Conservation (phyloP, 2,113 vertebrate genomes). For the Dromiciops gliroides region DNA sequence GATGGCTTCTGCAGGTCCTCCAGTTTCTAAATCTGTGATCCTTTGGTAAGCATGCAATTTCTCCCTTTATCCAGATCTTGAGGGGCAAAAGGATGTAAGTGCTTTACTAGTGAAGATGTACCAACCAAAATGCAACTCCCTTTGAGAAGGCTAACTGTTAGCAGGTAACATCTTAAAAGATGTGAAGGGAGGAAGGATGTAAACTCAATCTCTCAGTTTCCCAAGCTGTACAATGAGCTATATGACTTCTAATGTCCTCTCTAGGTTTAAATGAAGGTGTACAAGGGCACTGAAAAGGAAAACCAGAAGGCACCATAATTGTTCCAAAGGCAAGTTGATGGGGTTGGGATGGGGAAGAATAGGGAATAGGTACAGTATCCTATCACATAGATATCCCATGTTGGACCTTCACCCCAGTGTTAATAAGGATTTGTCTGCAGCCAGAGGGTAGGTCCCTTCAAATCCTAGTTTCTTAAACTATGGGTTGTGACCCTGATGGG, state of each 20-base stretch:
- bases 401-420: background rate
- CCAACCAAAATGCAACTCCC: background rate
- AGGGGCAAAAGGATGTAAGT: background rate
- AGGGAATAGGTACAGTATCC: background rate
- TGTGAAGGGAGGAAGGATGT: background rate
- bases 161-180: background rate
- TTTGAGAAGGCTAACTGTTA: background rate
- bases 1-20: background rate
- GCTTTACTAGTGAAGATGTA: background rate
- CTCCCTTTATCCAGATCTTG: background rate
- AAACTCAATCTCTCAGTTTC: background rate
- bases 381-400: background rate
- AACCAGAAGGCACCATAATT: background rate
- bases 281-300: background rate
- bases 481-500: too few relatives aligned
- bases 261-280: background rate
- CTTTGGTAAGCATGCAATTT: background rate
- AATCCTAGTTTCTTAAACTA: too few relatives aligned
- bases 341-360: background rate
- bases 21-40: background rate
- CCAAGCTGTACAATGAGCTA: background rate
- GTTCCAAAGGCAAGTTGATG: background rate
- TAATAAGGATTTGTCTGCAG: background rate
- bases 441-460: background rate
- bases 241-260: background rate